Evolutionary conservation across 2,113 vertebrate genomes (phyloP).

Genomic region (Mastomys natalensis): DNA sequence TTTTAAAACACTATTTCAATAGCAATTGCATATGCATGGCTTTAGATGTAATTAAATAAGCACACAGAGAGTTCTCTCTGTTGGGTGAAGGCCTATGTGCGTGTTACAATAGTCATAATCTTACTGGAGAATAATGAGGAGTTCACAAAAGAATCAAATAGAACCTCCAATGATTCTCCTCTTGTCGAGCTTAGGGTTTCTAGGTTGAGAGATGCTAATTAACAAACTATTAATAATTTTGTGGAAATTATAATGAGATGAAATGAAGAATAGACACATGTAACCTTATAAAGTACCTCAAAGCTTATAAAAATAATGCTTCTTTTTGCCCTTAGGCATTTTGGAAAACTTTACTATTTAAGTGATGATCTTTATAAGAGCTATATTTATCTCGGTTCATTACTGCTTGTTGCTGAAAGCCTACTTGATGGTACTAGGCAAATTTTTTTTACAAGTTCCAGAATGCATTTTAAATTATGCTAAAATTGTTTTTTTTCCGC

Average conservation of each 20-base stretch:
- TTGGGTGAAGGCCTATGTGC: background rate
- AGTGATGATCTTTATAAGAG: constrained; percentile 60
- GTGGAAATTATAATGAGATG: background rate
- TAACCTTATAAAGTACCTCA: constrained; percentile 44
- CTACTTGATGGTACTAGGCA: constrained; percentile 31
- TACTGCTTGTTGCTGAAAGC: constrained; percentile 62
- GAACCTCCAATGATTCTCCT: background rate
- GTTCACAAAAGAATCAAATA: background rate
- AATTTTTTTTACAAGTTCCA: constrained; percentile 42
- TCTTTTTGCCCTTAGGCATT: constrained; percentile 54
- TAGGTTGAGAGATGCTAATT: background rate
- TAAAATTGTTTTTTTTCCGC: constrained; percentile 54
- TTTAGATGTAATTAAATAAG: constrained; percentile 1
- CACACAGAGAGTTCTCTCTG: background rate
- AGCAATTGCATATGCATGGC: background rate
- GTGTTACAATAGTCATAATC: background rate
- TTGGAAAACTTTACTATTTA: constrained; percentile 30
- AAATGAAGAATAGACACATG: constrained; percentile 17
- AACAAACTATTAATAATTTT: constrained; percentile 20
- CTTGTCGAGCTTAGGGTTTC: background rate
- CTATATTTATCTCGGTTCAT: constrained; percentile 68
- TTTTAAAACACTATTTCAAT: background rate
- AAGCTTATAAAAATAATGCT: constrained; percentile 58
- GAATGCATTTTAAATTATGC: constrained; percentile 67
- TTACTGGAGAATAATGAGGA: background rate